phyloP scores from a whole-genome alignment of 2,888 invertebrate species.

The Cyclophora albipunctata region DNA sequence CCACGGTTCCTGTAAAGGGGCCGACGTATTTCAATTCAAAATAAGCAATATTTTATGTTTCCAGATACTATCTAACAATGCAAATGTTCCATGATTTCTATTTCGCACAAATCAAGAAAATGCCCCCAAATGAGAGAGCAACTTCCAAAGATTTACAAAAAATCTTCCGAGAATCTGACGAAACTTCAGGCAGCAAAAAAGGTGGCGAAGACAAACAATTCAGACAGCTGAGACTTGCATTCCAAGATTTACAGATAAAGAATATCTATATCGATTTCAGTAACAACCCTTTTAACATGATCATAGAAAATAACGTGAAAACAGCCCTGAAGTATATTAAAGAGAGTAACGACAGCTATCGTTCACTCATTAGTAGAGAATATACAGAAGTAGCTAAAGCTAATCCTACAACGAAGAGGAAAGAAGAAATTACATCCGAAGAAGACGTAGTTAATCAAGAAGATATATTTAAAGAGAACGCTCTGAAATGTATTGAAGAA shows the following conservation, averaged over 20 bases:
- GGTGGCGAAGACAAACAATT: slow-evolving; percentile 57
- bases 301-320: slow-evolving; percentile 61
- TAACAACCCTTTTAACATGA: slow-evolving; percentile 60
- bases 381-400: slow-evolving; percentile 53
- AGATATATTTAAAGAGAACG: slow-evolving; percentile 54
- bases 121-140: slow-evolving; percentile 50
- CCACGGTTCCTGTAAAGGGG: too few species aligned
- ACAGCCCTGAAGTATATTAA: slow-evolving; percentile 50
- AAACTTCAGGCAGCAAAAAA: slow-evolving; percentile 43
- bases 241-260: slow-evolving; percentile 52
- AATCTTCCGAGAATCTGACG: slow-evolving; percentile 48
- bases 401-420: slow-evolving; percentile 43
- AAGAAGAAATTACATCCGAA: slow-evolving; percentile 40
- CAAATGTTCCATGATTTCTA: slow-evolving; percentile 68
- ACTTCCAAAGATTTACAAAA: slow-evolving; percentile 54
- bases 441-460: slow-evolving; percentile 37
- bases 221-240: slow-evolving; percentile 44
- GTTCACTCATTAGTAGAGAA: slow-evolving; percentile 49
- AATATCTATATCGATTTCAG: slow-evolving; percentile 51
- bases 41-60: slow-evolving; percentile 17
- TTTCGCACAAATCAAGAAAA: slow-evolving; percentile 52
- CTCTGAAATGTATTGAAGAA: slow-evolving; percentile 68
- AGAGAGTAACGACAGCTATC: slow-evolving; percentile 47
- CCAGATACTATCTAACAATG: slow-evolving; percentile 53
- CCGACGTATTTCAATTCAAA: too few species aligned